These are phyloP conservation scores for Plebejus argus DNA, from an alignment of 2,888 invertebrate species.

Conservation along the genomic window DNA sequence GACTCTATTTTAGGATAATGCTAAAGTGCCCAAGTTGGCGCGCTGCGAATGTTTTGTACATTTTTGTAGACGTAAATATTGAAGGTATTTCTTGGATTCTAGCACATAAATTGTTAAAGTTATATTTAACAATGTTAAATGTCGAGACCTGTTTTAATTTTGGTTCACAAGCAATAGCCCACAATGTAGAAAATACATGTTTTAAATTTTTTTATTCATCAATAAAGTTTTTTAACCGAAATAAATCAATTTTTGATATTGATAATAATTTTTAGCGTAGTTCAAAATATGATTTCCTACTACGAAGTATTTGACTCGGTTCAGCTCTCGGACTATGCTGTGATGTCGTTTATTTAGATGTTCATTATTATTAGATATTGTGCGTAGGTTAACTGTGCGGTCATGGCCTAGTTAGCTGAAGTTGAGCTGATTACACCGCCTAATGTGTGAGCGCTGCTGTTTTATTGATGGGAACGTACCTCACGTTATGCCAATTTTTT, in stretches of 20 bases:
- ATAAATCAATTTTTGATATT: too few species aligned
- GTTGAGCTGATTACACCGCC: slow-evolving; percentile 19
- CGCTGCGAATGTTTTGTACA: not conserved
- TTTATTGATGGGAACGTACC: slow-evolving; percentile 16
- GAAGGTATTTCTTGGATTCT: not conserved
- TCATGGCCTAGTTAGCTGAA: slow-evolving; percentile 23
- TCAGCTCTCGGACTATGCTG: slow-evolving; percentile 18
- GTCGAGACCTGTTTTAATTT: too few species aligned
- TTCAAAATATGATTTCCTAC: not conserved
- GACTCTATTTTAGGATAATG: not conserved
- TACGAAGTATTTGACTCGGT: not conserved
- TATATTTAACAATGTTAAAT: not conserved
- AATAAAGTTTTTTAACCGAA: too few species aligned
- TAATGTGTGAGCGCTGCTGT: slow-evolving; percentile 5
- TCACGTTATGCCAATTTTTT: not conserved
- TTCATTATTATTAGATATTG: slow-evolving; percentile 33
- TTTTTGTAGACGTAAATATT: slow-evolving; percentile 7
- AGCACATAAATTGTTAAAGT: not conserved
- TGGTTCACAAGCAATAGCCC: too few species aligned
- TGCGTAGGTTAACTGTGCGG: slow-evolving; percentile 31
- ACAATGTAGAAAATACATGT: too few species aligned
- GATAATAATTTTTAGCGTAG: not conserved
- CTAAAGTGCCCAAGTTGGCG: not conserved
- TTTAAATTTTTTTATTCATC: too few species aligned
- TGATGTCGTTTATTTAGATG: slow-evolving; percentile 33